Evolutionary conservation across 64 coral and sea anemone species (phyloP).

Genomic region (Cladopsammia gracilis): DNA sequence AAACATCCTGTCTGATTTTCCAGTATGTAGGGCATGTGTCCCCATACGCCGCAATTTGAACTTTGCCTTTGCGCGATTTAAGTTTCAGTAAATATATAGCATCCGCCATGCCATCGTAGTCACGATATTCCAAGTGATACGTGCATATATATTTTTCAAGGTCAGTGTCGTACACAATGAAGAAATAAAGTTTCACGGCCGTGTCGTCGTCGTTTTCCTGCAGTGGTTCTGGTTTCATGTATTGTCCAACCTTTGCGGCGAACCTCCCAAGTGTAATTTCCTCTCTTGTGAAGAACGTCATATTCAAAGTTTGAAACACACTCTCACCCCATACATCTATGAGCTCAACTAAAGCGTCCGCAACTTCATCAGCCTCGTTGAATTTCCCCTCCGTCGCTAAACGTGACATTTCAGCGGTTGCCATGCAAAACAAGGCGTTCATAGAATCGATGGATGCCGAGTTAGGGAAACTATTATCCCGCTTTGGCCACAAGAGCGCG

Average conservation of each 20-base stretch:
- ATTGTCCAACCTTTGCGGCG: conserved; percentile 48
- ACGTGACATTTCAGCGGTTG: conserved; percentile 19
- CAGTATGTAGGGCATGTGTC: conserved; percentile 55
- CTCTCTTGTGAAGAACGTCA: conserved; percentile 58
- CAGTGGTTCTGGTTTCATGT: conserved; percentile 56
- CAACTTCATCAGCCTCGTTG: conserved; percentile 57
- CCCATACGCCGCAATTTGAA: conserved; percentile 35
- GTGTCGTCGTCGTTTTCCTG: conserved; percentile 42
- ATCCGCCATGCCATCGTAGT: conserved; percentile 29
- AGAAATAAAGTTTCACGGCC: conserved; percentile 48
- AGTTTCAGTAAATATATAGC: conserved; percentile 39
- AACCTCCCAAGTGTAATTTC: conserved; percentile 53
- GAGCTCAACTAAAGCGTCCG: conserved; percentile 33
- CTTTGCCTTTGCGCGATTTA: background rate
- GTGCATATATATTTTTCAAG: conserved; percentile 42
- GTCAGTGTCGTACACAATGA: conserved; percentile 40
- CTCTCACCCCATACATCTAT: conserved; percentile 23
- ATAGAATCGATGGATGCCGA: conserved; percentile 8
- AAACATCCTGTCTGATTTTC: conserved; percentile 58
- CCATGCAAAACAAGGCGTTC: conserved; percentile 17
- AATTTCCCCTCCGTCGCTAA: conserved; percentile 36
- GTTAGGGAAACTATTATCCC: background rate
- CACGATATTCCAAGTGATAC: conserved; percentile 66
- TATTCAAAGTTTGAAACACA: conserved; percentile 33
- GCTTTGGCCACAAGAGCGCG: conserved; percentile 4